Conservation (phyloP, 2,113 vertebrate species). For the Probosciger aterrimus region DNA sequence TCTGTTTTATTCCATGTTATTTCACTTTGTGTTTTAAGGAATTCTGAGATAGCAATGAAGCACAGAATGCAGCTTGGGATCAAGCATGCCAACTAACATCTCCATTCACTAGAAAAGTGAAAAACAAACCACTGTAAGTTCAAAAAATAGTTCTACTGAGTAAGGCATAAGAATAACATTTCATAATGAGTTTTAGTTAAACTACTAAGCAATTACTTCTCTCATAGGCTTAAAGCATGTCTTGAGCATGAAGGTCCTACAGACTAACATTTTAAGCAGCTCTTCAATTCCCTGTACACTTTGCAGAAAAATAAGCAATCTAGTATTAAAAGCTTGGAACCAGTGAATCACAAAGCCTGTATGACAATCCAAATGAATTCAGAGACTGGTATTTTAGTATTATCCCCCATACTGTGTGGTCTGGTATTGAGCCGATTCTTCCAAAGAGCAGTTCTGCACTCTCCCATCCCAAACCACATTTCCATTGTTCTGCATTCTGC, state of each 20-base stretch:
- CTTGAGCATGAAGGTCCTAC: background rate
- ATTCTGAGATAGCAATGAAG: background rate
- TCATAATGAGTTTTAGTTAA: background rate
- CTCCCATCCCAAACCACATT: background rate
- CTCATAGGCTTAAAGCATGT: background rate
- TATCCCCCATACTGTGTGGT: background rate
- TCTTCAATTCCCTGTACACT: background rate
- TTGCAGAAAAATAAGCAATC: background rate
- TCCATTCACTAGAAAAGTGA: background rate
- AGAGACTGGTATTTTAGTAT: background rate
- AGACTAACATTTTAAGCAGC: background rate
- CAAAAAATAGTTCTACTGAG: background rate
- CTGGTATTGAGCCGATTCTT: background rate
- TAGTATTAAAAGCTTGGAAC: background rate
- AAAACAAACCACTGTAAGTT: background rate
- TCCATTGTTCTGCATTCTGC: background rate
- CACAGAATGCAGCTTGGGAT: background rate
- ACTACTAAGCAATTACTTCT: background rate
- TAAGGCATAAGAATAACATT: background rate
- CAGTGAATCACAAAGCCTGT: background rate
- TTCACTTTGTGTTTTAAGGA: background rate
- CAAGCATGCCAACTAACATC: background rate
- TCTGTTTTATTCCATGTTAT: background rate
- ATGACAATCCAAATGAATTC: background rate
- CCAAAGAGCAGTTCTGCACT: background rate